Conservation (phyloP, 2,113 vertebrate genomes). For the Synodontis membranacea region DNA sequence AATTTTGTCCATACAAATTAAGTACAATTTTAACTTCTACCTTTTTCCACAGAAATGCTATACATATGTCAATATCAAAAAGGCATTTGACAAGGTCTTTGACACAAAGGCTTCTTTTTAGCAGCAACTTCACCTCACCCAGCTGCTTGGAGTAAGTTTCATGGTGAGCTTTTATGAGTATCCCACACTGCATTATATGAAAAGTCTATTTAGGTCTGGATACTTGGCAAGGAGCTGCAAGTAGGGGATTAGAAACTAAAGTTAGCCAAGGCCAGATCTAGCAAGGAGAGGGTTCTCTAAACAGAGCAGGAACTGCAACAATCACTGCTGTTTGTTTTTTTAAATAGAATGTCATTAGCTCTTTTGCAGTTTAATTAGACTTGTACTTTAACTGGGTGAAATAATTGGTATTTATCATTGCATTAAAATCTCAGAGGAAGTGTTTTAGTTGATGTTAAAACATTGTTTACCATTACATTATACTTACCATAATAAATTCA, state of each 20-base stretch:
- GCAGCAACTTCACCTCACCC: slow-evolving; percentile 66
- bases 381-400: background rate
- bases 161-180: slow-evolving; percentile 63
- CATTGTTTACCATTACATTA: background rate
- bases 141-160: slow-evolving; percentile 56
- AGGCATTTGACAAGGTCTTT: slow-evolving; percentile 49
- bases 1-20: too few species aligned
- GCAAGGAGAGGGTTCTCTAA: slow-evolving; percentile 38
- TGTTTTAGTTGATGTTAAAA: background rate
- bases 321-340: slow-evolving; percentile 1
- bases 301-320: slow-evolving; percentile 25
- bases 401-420: background rate
- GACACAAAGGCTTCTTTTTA: slow-evolving; percentile 55
- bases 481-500: too few species aligned
- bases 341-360: background rate
- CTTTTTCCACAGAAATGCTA: slow-evolving; percentile 54
- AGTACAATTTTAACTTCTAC: slow-evolving; percentile 52
- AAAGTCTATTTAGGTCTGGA: slow-evolving; percentile 67
- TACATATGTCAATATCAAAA: slow-evolving; percentile 61
- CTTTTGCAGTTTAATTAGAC: background rate
- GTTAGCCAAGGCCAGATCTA: slow-evolving; percentile 60
- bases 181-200: slow-evolving; percentile 60
- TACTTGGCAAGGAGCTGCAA: slow-evolving; percentile 58
- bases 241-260: slow-evolving; percentile 62
- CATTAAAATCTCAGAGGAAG: background rate